Evolutionary conservation across 2,113 vertebrate genomes (phyloP).

Genomic region (Anolis sagrei): DNA sequence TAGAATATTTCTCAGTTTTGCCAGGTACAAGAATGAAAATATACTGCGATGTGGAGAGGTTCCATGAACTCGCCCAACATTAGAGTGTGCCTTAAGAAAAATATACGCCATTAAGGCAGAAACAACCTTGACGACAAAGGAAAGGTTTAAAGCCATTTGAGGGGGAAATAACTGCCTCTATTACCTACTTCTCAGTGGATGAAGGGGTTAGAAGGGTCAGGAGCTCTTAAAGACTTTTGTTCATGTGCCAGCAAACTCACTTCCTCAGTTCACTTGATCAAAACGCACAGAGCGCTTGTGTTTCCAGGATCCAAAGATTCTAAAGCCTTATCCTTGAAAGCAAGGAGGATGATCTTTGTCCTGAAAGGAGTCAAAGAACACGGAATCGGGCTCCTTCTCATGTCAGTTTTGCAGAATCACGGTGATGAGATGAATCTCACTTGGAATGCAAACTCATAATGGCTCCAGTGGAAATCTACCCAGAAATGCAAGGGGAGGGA

Average conservation of each 20-base stretch:
- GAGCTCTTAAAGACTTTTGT: neutral
- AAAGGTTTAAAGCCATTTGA: slow-evolving; percentile 4
- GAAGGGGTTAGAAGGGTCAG: neutral
- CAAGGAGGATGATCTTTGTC: no score
- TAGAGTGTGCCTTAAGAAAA: neutral
- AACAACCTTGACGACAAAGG: neutral
- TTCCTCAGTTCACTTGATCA: neutral
- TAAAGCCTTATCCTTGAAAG: no score
- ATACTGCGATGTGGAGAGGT: neutral
- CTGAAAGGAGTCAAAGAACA: no score
- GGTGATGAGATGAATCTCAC: no score
- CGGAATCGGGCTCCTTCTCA: no score
- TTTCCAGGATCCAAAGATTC: no score
- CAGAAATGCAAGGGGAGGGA: no score
- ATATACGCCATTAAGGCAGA: neutral
- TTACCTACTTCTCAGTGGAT: neutral
- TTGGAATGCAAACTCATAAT: no score
- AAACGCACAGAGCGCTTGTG: neutral
- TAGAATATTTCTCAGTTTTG: neutral
- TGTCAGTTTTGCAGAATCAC: no score
- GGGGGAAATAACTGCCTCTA: neutral
- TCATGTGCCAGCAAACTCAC: neutral
- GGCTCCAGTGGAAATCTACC: no score
- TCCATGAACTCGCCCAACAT: neutral
- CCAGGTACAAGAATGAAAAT: neutral